phyloP scores from a whole-genome alignment of 2,888 invertebrate genomes.

The Leucania comma region DNA sequence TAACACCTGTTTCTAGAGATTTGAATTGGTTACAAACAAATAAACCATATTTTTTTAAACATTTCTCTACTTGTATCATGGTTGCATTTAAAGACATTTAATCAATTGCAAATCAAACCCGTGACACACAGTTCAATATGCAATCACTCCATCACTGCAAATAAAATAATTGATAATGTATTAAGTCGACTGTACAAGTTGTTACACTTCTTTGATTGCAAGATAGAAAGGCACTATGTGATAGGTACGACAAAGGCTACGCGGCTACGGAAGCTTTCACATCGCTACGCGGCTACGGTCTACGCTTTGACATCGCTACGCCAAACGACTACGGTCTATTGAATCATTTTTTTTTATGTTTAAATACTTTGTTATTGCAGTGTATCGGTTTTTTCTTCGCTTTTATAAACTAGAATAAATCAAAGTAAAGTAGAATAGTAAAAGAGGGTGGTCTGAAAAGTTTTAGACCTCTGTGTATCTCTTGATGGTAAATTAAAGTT shows the following conservation, averaged over 20 bases:
- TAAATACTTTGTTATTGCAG: background rate
- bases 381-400: slow-evolving; percentile 1
- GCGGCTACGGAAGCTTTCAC: slow-evolving; percentile 19
- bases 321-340: slow-evolving; percentile 17
- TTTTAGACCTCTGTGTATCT: slow-evolving; percentile 1
- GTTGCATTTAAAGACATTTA: no score
- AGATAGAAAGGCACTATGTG: slow-evolving; percentile 15
- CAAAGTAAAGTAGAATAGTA: background rate
- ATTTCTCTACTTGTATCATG: no score
- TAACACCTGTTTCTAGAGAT: no score
- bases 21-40: no score
- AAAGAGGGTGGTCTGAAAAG: background rate
- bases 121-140: no score
- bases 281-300: slow-evolving; percentile 38
- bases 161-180: background rate
- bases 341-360: slow-evolving; percentile 31
- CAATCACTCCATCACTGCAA: no score
- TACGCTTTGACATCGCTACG: slow-evolving; percentile 48
- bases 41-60: no score
- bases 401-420: slow-evolving; percentile 7
- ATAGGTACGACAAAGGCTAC: slow-evolving; percentile 28
- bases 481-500: slow-evolving; percentile 49
- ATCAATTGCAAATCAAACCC: no score
- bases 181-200: slow-evolving; percentile 6
- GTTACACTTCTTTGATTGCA: slow-evolving; percentile 23